These are phyloP conservation scores for Nemoura dubitans DNA, from an alignment of 2,888 invertebrate species.

Conservation along the genomic window DNA sequence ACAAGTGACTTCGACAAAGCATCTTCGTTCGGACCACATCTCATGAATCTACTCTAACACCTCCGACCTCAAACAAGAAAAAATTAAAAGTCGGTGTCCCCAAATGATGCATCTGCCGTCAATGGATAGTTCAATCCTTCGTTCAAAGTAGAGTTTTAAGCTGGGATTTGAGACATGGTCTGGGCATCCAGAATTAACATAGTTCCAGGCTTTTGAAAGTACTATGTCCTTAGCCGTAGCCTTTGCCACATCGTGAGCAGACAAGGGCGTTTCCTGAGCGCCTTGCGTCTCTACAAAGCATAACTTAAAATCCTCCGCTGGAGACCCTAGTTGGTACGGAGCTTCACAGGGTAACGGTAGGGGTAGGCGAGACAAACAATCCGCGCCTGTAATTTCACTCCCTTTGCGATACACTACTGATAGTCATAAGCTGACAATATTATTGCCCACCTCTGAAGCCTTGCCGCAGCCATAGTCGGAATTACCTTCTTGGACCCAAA, in stretches of 20 bases:
- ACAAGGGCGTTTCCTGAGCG: not conserved
- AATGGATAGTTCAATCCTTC: conserved; percentile 16
- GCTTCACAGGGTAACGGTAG: too few species aligned
- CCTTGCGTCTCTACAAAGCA: not conserved
- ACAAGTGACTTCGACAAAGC: conserved; percentile 8
- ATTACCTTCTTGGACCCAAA: not conserved
- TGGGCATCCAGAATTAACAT: not conserved
- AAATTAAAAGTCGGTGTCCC: not conserved
- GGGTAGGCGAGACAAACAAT: not conserved
- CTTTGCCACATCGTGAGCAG: not conserved
- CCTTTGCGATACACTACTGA: not conserved
- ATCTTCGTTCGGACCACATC: not conserved
- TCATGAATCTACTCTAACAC: conserved; percentile 19
- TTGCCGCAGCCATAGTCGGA: not conserved
- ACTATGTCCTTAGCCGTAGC: not conserved
- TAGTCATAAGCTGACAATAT: too few species aligned
- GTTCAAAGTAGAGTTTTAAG: not conserved
- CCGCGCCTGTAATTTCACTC: not conserved
- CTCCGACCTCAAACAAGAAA: not conserved
- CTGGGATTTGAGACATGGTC: not conserved
- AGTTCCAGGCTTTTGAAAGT: not conserved
- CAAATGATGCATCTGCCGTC: not conserved
- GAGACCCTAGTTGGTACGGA: too few species aligned
- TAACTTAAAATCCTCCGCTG: not conserved
- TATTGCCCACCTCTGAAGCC: not conserved